Evolutionary conservation across 2,888 invertebrate genomes (phyloP).

Genomic region (Stenchaetothrips biformis): DNA sequence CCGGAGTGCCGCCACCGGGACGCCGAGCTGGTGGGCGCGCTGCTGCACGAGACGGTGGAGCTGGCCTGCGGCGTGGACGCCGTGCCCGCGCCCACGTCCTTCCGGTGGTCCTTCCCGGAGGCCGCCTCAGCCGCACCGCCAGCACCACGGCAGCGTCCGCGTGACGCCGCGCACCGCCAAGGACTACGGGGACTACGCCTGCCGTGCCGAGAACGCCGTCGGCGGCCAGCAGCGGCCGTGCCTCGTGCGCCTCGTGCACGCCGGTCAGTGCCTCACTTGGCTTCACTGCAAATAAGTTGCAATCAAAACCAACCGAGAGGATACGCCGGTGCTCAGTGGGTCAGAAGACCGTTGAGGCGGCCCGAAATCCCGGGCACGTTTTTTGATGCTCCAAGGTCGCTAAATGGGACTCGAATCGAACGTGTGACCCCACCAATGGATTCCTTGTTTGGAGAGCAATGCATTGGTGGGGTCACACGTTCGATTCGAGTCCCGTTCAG

Average conservation of each 20-base stretch:
- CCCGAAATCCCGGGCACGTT: too few species aligned
- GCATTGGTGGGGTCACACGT: too few species aligned
- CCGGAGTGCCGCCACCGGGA: background rate
- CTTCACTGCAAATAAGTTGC: too few species aligned
- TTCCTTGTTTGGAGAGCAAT: too few species aligned
- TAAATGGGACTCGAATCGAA: too few species aligned
- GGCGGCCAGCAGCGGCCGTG: background rate
- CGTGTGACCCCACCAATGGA: too few species aligned
- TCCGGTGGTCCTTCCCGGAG: background rate
- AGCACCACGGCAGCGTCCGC: background rate
- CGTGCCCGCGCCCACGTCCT: background rate
- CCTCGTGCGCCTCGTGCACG: background rate
- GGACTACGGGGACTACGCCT: background rate
- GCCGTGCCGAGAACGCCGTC: constrained; percentile 4
- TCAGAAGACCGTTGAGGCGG: too few species aligned
- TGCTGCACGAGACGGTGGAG: background rate
- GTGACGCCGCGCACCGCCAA: background rate
- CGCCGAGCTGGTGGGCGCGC: background rate
- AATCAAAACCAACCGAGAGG: too few species aligned
- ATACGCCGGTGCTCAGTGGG: too few species aligned
- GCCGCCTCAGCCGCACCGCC: background rate
- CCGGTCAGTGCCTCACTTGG: background rate
- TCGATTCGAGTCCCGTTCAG: too few species aligned
- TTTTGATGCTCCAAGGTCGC: too few species aligned
- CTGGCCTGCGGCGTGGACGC: constrained; percentile 3